phyloP scores from a whole-genome alignment of 2,113 vertebrate species.

The Toxostoma redivivum region DNA sequence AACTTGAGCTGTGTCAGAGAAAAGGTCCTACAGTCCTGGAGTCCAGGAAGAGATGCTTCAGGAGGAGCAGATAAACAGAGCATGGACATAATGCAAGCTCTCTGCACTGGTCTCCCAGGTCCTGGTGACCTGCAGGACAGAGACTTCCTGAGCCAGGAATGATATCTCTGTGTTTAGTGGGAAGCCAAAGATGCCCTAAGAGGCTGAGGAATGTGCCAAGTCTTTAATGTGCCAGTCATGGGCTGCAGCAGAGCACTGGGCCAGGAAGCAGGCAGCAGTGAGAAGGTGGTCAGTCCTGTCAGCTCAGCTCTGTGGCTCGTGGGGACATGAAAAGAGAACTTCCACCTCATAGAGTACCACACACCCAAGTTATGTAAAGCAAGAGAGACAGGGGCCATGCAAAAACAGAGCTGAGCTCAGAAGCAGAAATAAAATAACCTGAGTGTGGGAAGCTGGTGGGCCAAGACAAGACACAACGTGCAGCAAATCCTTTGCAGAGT shows the following conservation, averaged over 20 bases:
- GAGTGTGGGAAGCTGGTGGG: neutral
- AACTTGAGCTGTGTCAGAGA: neutral
- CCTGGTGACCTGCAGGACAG: neutral
- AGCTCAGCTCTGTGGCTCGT: neutral
- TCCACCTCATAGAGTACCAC: neutral
- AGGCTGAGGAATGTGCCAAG: neutral
- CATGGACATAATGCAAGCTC: neutral
- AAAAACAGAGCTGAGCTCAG: conserved; percentile 11
- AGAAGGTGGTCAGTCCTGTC: neutral
- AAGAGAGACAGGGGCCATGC: neutral
- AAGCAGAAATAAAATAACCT: conserved; percentile 19
- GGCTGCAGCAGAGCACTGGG: neutral
- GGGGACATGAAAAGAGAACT: neutral
- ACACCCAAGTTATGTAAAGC: neutral
- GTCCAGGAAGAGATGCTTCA: neutral
- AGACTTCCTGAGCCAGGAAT: neutral
- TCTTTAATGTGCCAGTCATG: neutral
- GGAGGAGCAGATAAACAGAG: neutral
- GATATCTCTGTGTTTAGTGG: neutral
- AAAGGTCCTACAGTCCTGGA: neutral
- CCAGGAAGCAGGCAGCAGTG: neutral
- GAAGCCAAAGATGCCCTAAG: neutral
- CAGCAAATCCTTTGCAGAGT: fast-evolving
- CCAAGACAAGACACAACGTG: neutral
- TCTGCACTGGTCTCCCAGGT: neutral